Base-by-base conservation (phyloP, 2,888 invertebrate genomes). In the Lasioglossum oenotherae region DNA sequence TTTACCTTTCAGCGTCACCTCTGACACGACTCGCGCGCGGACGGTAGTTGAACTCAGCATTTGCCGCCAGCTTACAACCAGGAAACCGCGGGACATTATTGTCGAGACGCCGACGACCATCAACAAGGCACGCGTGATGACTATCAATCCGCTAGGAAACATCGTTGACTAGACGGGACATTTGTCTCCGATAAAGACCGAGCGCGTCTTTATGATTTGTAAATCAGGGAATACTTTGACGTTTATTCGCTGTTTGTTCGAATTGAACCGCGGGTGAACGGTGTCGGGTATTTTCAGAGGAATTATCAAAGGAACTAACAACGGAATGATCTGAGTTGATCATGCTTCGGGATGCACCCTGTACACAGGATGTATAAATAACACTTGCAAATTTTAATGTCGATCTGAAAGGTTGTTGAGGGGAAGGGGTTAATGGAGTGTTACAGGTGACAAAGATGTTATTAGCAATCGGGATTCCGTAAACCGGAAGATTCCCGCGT, bases 51-150 rank as follows among this genome's bases (percentile, higher is more conserved):
- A 76, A 74, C 81, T 90, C 79, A 90, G 81, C 90, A 85, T 88
- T 83, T 84, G 89, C 83, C 82, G 79, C 77, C 74, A 74, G 49
- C 87, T 60, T 72, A 76, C 83, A 72, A 87, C 84, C 89, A 89
- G 87, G 84, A 89, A 89, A 86, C 88, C 78, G 46, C 73, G 78
- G 81, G 81, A 82, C 88, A 76, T 88, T 81, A 85, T 90, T 82
- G 88, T 83, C 81, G 84, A 79, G 82, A 89, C 84, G 85, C 72
- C 81, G 83, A 57, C 79, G 74, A 78, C 60, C 79, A 81, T 87
- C 78, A 82, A 78, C 81, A 41, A 73, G 83, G 31, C 80, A 78
- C 87, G 76, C 76, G 80, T 64, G 74, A 83, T 74, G 81, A 81
- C 78, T 86, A 77, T 87, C 83, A 81, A 86, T 83, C 72, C 46